phyloP scores from a whole-genome alignment of 2,113 vertebrate genomes.

The Aphelocoma coerulescens region DNA sequence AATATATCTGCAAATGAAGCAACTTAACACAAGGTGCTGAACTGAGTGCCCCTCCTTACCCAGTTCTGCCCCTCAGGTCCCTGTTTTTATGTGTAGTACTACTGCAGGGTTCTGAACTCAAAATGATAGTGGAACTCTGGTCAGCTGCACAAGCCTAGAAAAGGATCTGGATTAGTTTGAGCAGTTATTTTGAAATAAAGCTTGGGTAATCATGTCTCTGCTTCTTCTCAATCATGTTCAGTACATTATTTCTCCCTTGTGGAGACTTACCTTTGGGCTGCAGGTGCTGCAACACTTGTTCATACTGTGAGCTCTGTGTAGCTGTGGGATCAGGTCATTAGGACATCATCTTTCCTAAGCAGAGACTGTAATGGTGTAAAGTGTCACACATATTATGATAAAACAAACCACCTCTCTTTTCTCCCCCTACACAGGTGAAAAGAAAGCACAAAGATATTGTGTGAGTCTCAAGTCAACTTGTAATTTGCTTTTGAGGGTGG shows the following conservation, averaged over 20 bases:
- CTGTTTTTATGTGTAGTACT: background rate
- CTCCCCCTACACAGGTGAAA: background rate
- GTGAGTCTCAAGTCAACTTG: background rate
- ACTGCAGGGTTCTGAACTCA: background rate
- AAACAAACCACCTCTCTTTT: background rate
- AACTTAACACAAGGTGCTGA: background rate
- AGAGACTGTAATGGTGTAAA: background rate
- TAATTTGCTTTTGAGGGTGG: background rate
- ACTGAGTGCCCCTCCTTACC: background rate
- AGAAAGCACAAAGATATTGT: background rate
- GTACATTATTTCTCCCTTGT: accelerated
- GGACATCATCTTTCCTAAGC: background rate
- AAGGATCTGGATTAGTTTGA: background rate
- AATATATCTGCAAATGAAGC: background rate
- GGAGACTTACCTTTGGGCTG: background rate
- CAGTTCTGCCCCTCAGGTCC: background rate
- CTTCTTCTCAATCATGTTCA: background rate
- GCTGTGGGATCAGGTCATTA: background rate
- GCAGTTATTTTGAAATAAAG: background rate
- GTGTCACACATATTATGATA: background rate
- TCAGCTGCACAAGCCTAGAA: background rate
- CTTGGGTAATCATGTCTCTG: background rate
- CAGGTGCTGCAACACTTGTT: background rate
- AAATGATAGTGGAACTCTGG: accelerated
- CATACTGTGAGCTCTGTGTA: background rate